phyloP scores from a whole-genome alignment of 2,888 invertebrate species.

The Lepidocyrtinus sp. region DNA sequence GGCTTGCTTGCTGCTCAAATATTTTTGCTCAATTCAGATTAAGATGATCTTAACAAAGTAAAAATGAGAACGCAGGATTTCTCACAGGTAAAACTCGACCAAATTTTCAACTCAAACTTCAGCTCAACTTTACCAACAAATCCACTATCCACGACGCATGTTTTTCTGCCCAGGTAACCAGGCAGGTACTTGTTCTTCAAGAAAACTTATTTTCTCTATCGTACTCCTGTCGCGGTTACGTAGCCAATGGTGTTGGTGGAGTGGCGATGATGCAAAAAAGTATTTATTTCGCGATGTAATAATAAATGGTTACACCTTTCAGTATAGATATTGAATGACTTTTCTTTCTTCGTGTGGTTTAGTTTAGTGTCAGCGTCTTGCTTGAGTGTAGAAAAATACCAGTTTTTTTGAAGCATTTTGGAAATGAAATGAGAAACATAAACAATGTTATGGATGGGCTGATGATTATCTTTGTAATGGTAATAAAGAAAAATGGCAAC shows the following conservation, averaged over 20 bases:
- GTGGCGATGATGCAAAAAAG: conserved; percentile 7
- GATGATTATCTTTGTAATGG: conserved; percentile 12
- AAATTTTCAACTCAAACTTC: too few species aligned
- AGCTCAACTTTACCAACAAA: too few species aligned
- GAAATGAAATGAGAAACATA: neutral
- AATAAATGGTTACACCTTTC: conserved; percentile 1
- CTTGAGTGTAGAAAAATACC: conserved; percentile 2
- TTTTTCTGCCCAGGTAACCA: too few species aligned
- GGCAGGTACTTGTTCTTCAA: too few species aligned
- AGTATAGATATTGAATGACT: neutral
- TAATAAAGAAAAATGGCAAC: too few species aligned
- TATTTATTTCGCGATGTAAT: conserved; percentile 4
- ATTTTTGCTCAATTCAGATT: too few species aligned
- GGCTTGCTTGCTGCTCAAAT: too few species aligned
- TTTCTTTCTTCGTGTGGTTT: conserved; percentile 9
- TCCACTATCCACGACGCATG: too few species aligned
- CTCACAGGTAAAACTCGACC: too few species aligned
- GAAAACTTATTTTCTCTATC: neutral
- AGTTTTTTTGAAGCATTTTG: conserved; percentile 8
- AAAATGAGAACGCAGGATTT: too few species aligned
- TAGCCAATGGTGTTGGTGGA: too few species aligned
- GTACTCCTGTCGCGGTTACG: neutral
- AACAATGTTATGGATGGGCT: neutral
- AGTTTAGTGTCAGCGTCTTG: neutral
- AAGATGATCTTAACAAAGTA: too few species aligned